Percentiles rank a stretch among this genome's conserved stretches.
phyloP scores from a whole-genome alignment of 2,888 invertebrate genomes.

The Drosophila prolongata region DNA sequence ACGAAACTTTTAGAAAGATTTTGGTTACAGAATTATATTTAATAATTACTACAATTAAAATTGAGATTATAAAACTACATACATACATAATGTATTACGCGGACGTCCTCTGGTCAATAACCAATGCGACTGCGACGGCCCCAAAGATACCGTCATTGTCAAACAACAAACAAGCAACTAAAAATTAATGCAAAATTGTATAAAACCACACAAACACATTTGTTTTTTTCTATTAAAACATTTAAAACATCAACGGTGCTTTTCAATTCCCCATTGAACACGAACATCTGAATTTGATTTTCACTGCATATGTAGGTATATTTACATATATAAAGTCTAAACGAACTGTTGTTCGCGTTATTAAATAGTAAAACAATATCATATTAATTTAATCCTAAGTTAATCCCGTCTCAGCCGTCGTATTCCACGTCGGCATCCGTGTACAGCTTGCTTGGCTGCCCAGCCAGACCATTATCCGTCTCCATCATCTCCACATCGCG shows the following conservation, averaged over 20 bases:
- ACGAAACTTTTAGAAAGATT: slow-evolving; percentile 75
- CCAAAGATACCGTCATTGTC: slow-evolving; percentile 64
- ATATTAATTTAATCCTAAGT: slow-evolving; percentile 3
- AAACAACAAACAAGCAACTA: slow-evolving; percentile 43
- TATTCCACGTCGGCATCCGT: slow-evolving; percentile 80
- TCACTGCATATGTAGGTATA: slow-evolving; percentile 18
- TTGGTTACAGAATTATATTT: slow-evolving; percentile 63
- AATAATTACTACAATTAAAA: slow-evolving; percentile 71
- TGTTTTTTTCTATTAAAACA: slow-evolving; percentile 74
- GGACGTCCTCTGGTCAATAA: slow-evolving; percentile 25
- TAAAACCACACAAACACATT: slow-evolving; percentile 53
- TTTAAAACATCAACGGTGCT: slow-evolving; percentile 48
- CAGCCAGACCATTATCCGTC: slow-evolving; percentile 62
- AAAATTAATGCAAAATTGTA: slow-evolving; percentile 57
- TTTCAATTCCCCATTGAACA: slow-evolving; percentile 46
- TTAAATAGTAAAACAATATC: slow-evolving; percentile 27
- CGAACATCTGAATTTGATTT: slow-evolving; percentile 4
- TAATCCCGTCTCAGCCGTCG: slow-evolving; percentile 39
- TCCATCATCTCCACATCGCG: slow-evolving; percentile 88
- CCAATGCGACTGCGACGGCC: slow-evolving; percentile 29
- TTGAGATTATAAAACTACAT: slow-evolving; percentile 65
- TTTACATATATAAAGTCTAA: slow-evolving; percentile 33
- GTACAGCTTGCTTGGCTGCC: slow-evolving; percentile 70
- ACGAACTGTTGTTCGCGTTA: background rate
- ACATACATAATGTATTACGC: slow-evolving; percentile 58